Evolutionary conservation across 2,113 vertebrate genomes (phyloP), one percentile per base, ranked within the genome.

Genomic region (Caranx melampygus): DNA sequence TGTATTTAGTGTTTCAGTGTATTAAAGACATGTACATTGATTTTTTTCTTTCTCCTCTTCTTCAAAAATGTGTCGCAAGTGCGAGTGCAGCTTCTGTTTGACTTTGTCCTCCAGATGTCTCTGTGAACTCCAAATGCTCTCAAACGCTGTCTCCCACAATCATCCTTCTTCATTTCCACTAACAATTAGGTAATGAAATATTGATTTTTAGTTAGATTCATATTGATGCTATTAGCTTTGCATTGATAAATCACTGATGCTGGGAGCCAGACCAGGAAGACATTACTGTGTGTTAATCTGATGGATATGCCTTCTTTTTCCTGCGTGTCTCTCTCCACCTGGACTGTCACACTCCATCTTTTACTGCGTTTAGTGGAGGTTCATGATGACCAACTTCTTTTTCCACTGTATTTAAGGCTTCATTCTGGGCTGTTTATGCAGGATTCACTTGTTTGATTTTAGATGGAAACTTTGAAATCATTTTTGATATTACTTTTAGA

Each of bases 101-200:
- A 82, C 94, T 97, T 97, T 96, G 96, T 98, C 97, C 97, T 98
- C 97, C 96, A 95, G 92, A 92, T 95, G 95, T 97, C 97, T 98
- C 96, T 93, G 96, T 98, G 97, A 98, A 98, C 97, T 99, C 97
- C 96, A 97, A 96, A 97, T 98, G 97, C 97, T 98, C 91, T 91
- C 88, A 90, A 95, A 96, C 94, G 95, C 96, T 93, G 95, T 95
- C 95, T 96, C 95, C 94, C 94, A 82, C 89, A 95, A 76, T 96
- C 96, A 98, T 99, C 97, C 96, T 96, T 99, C 98, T 98, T 99
- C 97, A 98, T 98, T 97, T 96, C 97, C 96, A 94, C 97, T 97
- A 98, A 99, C 98, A 99, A 99, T 99, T 99, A 99, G 97, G 97
- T 99, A 99, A 99, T 99, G 97, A 99, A 99, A 98, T 98, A 99